These are phyloP conservation scores for Poeciliopsis turrubarensis DNA, from an alignment of 2,113 vertebrate genomes.

Conservation along the genomic window DNA sequence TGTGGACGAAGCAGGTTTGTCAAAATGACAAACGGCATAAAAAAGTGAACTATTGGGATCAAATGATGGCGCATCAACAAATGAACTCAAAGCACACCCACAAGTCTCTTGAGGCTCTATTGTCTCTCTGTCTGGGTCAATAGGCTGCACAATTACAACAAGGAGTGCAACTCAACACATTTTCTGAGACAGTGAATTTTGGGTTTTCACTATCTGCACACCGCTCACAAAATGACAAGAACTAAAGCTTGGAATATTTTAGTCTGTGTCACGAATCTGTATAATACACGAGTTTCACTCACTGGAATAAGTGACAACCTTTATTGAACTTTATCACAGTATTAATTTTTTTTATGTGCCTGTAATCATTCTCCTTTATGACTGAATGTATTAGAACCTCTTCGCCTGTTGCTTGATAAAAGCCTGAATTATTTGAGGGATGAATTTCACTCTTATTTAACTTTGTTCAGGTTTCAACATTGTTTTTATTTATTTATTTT, in stretches of 20 bases:
- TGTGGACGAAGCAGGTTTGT: neutral
- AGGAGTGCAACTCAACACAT: neutral
- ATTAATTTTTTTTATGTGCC: neutral
- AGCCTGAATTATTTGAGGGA: neutral
- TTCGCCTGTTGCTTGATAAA: neutral
- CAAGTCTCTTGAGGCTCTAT: neutral
- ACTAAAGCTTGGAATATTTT: no score
- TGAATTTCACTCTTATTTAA: neutral
- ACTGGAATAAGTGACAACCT: neutral
- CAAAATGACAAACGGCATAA: no score
- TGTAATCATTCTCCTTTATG: neutral
- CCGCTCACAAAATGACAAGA: no score
- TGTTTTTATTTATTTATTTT: neutral
- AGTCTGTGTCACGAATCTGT: no score
- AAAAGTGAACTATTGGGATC: no score
- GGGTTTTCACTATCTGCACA: no score
- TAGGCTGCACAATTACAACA: neutral
- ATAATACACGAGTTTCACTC: neutral
- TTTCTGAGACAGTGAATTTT: no score
- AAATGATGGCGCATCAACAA: no score
- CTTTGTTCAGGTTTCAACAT: neutral
- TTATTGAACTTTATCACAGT: neutral
- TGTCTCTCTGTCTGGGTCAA: neutral
- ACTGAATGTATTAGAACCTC: neutral
- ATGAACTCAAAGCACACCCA: neutral